phyloP scores from a whole-genome alignment of 2,888 invertebrate genomes.

The Trisateles emortualis region DNA sequence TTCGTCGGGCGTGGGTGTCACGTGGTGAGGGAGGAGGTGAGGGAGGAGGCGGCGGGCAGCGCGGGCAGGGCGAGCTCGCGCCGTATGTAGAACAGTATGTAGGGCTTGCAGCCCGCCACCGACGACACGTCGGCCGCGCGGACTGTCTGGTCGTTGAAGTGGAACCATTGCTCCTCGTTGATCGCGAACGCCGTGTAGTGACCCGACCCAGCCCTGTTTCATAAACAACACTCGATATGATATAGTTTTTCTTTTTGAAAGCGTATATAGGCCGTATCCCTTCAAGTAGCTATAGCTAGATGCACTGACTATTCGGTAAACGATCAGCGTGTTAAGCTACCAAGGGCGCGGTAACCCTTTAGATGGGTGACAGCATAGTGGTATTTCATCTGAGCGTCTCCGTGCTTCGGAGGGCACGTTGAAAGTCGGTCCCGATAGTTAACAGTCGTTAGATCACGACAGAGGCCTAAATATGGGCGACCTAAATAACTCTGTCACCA shows the following conservation, averaged over 20 bases:
- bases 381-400: no score
- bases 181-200: conserved; percentile 95
- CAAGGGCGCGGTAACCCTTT: no score
- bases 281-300: no score
- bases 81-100: conserved; percentile 94
- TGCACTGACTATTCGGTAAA: no score
- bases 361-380: no score
- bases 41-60: conserved; percentile 50
- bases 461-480: no score
- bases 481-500: no score
- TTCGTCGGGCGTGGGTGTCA: background rate
- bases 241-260: no score
- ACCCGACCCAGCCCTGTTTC: conserved; percentile 91
- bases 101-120: conserved; percentile 93
- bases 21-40: background rate
- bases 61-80: conserved; percentile 85
- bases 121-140: conserved; percentile 88
- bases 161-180: conserved; percentile 93
- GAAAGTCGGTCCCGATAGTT: no score
- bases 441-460: no score
- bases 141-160: conserved; percentile 95
- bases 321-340: no score
- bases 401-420: no score
- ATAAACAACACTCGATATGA: background rate
- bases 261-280: background rate